phyloP scores from a whole-genome alignment of 2,113 vertebrate genomes.

The Centropristis striata region DNA sequence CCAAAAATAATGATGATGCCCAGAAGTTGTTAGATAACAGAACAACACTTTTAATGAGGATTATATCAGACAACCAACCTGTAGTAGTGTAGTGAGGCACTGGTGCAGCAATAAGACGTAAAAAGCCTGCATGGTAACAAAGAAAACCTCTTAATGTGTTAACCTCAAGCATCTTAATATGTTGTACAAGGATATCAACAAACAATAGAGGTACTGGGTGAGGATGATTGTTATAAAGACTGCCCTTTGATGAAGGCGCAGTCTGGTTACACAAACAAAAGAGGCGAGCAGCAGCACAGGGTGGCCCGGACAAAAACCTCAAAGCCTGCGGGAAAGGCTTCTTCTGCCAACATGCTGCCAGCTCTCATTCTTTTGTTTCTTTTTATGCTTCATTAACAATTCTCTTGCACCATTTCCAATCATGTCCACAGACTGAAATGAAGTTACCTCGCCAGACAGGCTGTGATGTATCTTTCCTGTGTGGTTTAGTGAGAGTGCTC shows the following conservation, averaged over 20 bases:
- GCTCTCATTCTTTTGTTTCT: constrained; percentile 6
- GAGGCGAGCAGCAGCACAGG: background rate
- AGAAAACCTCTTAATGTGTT: background rate
- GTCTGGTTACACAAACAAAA: constrained; percentile 8
- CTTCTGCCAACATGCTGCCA: background rate
- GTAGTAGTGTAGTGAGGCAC: background rate
- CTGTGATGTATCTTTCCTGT: background rate
- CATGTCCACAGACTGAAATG: background rate
- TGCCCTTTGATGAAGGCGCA: background rate
- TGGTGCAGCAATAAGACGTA: background rate
- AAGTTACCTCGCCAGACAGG: background rate
- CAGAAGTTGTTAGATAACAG: background rate
- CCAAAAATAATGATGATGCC: background rate
- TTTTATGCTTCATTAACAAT: constrained; percentile 19
- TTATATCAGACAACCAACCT: background rate
- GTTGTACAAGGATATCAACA: background rate
- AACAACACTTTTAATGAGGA: background rate
- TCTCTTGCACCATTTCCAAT: background rate
- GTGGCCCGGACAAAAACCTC: background rate
- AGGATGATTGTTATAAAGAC: constrained; percentile 18
- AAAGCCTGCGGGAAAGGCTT: background rate
- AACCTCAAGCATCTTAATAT: constrained; percentile 3
- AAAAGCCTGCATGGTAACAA: background rate
- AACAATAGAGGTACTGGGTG: constrained; percentile 1
- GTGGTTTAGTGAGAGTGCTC: background rate